Conservation (phyloP, 2,113 vertebrate species). For the Proterorhinus semilunaris region DNA sequence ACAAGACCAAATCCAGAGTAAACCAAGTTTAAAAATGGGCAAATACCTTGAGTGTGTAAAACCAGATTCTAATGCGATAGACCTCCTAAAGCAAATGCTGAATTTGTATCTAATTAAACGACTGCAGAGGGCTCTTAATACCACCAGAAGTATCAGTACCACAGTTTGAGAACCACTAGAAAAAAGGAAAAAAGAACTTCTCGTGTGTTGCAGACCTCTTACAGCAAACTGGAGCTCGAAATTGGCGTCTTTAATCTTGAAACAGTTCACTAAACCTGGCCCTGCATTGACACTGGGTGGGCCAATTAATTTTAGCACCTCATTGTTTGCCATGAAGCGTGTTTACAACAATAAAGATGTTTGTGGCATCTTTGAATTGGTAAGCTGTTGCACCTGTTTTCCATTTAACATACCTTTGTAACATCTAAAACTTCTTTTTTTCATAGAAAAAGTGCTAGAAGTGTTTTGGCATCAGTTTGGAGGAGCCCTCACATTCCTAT, state of each 20-base stretch:
- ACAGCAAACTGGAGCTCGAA: not conserved
- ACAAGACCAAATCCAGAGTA: too few species aligned
- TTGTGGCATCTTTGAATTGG: not conserved
- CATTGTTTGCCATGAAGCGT: not conserved
- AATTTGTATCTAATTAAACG: too few species aligned
- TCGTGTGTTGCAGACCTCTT: not conserved
- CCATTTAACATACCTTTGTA: not conserved
- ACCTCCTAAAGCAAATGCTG: too few species aligned
- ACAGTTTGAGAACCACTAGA: too few species aligned
- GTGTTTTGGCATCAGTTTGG: not conserved
- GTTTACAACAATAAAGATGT: conserved; percentile 6
- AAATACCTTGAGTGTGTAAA: too few species aligned
- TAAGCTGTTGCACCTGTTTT: conserved; percentile 4
- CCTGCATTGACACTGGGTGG: not conserved
- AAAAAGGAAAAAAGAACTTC: not conserved
- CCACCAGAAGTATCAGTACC: too few species aligned
- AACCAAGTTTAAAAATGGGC: too few species aligned
- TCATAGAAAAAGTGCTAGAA: not conserved
- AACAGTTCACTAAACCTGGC: not conserved
- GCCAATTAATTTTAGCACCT: not conserved
- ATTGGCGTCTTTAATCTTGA: not conserved
- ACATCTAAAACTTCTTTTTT: not conserved
- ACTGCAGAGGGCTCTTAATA: too few species aligned
- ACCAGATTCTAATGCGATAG: too few species aligned
- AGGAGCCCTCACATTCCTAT: not conserved